phyloP scores from a whole-genome alignment of 2,113 vertebrate genomes.

The Trichechus manatus region DNA sequence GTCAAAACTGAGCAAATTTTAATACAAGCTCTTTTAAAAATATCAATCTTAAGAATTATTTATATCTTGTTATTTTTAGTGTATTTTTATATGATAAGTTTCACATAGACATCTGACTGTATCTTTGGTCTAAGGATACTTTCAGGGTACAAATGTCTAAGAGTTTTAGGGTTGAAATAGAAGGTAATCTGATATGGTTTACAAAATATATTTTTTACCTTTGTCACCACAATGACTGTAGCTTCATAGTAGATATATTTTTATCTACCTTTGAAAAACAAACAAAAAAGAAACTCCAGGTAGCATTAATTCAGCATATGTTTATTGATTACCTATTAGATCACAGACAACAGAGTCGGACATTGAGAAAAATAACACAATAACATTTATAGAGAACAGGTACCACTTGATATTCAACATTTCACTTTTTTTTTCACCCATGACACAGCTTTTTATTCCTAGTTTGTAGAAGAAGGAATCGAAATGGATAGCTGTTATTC shows the following conservation, averaged over 20 bases:
- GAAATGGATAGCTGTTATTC: background rate
- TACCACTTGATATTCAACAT: background rate
- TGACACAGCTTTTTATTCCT: background rate
- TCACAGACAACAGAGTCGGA: background rate
- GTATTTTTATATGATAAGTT: background rate
- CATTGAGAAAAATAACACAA: background rate
- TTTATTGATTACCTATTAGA: background rate
- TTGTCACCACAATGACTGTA: background rate
- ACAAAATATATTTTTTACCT: constrained; percentile 14
- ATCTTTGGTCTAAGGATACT: background rate
- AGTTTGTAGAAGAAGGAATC: background rate
- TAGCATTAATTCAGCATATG: background rate
- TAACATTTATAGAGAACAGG: constrained; percentile 4
- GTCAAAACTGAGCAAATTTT: constrained; percentile 20
- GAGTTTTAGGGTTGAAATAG: background rate
- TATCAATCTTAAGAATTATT: background rate
- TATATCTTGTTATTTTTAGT: background rate
- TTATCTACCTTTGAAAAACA: background rate
- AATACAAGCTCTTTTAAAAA: constrained; percentile 23
- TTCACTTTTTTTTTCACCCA: background rate
- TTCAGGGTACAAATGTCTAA: background rate
- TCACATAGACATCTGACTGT: background rate
- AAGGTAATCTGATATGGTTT: constrained; percentile 16
- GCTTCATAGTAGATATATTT: background rate
- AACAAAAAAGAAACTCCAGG: background rate